These are phyloP conservation scores for Gavia stellata DNA, from an alignment of 2,113 vertebrate species.

Conservation along the genomic window DNA sequence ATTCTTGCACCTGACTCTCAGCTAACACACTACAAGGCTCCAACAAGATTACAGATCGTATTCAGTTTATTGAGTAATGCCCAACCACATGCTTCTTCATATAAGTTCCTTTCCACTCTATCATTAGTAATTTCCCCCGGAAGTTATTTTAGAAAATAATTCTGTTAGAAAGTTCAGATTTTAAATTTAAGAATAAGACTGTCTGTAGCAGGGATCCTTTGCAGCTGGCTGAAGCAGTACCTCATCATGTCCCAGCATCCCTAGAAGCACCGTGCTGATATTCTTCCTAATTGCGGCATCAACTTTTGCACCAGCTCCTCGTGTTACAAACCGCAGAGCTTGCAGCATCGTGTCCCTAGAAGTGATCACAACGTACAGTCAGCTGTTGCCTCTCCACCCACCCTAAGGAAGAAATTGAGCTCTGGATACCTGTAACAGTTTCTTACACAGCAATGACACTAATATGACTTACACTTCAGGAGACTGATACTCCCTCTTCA, in stretches of 20 bases:
- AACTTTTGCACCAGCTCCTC: slow-evolving; percentile 92
- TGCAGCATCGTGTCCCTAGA: slow-evolving; percentile 96
- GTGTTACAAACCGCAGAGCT: slow-evolving; percentile 92
- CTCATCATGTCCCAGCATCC: slow-evolving; percentile 98
- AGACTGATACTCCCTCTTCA: background rate
- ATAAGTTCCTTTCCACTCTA: background rate
- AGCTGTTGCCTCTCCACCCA: background rate
- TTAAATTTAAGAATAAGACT: background rate
- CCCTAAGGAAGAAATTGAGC: background rate
- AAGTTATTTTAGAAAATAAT: background rate
- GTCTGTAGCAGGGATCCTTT: background rate
- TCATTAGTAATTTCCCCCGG: background rate
- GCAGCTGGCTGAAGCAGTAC: slow-evolving; percentile 62
- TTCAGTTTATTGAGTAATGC: background rate
- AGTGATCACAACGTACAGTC: background rate
- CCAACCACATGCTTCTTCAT: background rate
- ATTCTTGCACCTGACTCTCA: background rate
- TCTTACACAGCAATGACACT: background rate
- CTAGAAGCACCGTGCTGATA: slow-evolving; percentile 82
- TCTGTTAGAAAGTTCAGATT: background rate
- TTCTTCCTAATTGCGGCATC: slow-evolving; percentile 89
- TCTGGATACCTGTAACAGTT: background rate
- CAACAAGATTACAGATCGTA: background rate
- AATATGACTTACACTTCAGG: background rate
- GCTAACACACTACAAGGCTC: background rate